phyloP scores from a whole-genome alignment of 2,888 invertebrate genomes.

The Volucella zonaria region DNA sequence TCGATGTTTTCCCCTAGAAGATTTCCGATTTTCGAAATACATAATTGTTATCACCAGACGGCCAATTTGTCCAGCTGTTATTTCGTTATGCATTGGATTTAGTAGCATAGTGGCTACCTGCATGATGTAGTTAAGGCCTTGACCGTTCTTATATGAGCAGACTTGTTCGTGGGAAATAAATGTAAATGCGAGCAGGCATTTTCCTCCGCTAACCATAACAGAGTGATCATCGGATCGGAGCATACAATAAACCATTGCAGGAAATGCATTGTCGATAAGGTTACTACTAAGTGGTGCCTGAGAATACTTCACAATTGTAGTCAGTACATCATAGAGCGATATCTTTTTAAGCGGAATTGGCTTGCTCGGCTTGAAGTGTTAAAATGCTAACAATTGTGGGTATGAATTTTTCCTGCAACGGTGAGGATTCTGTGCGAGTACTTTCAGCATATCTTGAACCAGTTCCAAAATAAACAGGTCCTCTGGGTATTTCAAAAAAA shows the following conservation, averaged over 20 bases:
- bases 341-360: constrained; percentile 82
- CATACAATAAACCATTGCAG: constrained; percentile 86
- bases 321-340: constrained; percentile 87
- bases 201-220: constrained; percentile 87
- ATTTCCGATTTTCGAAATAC: constrained; percentile 85
- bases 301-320: constrained; percentile 86
- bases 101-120: too few relatives aligned
- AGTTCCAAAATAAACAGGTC: too few relatives aligned
- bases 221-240: constrained; percentile 86
- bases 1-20: constrained; percentile 87
- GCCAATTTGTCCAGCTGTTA: too few relatives aligned
- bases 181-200: constrained; percentile 87
- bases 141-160: too few relatives aligned
- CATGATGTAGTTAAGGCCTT: too few relatives aligned
- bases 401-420: constrained; percentile 86
- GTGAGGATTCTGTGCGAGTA: constrained; percentile 85
- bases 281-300: too few relatives aligned
- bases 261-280: too few relatives aligned
- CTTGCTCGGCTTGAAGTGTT: constrained; percentile 78
- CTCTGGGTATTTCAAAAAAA: too few relatives aligned
- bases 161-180: constrained; percentile 86
- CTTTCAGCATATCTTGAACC: too few relatives aligned
- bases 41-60: constrained; percentile 88
- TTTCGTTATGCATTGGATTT: too few relatives aligned
- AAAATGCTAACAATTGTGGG: constrained; percentile 86